Percentiles rank a stretch among this genome's conserved stretches.
phyloP scores from a whole-genome alignment of 2,113 vertebrate genomes.

The Catharus bicknelli region DNA sequence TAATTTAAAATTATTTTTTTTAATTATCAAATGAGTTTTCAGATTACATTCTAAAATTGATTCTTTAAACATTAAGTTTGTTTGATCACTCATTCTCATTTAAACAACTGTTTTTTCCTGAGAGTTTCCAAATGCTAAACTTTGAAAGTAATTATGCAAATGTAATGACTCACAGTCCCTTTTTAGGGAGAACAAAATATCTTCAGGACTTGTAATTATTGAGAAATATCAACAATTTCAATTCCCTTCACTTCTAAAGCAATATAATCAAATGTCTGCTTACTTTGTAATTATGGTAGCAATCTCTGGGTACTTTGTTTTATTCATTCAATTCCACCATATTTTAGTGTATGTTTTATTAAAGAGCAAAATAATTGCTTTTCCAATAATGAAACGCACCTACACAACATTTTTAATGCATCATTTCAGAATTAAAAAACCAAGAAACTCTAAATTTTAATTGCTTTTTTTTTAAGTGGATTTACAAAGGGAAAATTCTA shows the following conservation, averaged over 20 bases:
- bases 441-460: not conserved
- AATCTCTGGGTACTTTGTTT: not conserved
- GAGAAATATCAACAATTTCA: not conserved
- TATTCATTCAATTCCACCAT: not conserved
- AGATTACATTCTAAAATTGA: not conserved
- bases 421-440: not conserved
- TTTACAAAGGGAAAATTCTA: not conserved
- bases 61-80: not conserved
- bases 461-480: not conserved
- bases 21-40: not conserved
- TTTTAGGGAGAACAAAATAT: not conserved
- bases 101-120: not conserved
- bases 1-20: not conserved
- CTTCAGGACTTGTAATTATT: not conserved
- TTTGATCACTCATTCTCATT: not conserved
- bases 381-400: not conserved
- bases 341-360: constrained; percentile 23
- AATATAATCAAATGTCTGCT: not conserved
- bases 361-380: not conserved
- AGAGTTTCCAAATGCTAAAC: not conserved
- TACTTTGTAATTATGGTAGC: not conserved
- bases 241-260: not conserved
- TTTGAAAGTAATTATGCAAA: not conserved
- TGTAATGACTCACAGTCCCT: not conserved
- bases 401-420: not conserved